Evolutionary conservation across 1,140 invertebrate genomes (phyloP), one percentile per base, ranked within the genome.

Genomic region (Plectrocnemia conspersa): DNA sequence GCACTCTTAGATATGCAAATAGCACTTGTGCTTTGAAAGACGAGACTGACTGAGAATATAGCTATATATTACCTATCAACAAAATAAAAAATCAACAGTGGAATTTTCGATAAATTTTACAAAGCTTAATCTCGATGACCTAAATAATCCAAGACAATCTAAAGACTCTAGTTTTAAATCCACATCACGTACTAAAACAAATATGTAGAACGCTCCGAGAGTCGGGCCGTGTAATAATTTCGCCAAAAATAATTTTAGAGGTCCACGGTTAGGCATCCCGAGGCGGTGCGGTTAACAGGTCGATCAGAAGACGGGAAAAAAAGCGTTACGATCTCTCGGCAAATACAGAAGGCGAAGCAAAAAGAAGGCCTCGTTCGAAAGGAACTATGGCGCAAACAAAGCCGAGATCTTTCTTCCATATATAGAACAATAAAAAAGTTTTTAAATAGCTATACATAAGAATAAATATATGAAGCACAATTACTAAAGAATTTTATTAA

Each of bases 121-220:
- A n/a, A n/a, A n/a, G n/a, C n/a, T n/a, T n/a, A n/a, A n/a, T 1
- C 6, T 44, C 16, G 15, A n/a, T 7, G 19, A 23, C 6, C 10
- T 15, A 19, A 44, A 44, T 44, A n/a, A n/a, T n/a, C n/a, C n/a
- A n/a, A n/a, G n/a, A n/a, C n/a, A n/a, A n/a, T n/a, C n/a, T n/a
- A n/a, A n/a, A n/a, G n/a, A n/a, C n/a, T n/a, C n/a, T n/a, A n/a
- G n/a, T n/a, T n/a, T 40, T 19, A 49, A 44, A 58, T 58, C 45
- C 56, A 54, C 23, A 52, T 58, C 56, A 58, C 56, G 56, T 58
- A 52, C 50, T 54, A 33, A 54, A 58, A 49, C 56, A 58, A 58
- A 58, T 58, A 54, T 54, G 50, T 52, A 50, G 35, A 58, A 35
- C 40, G 47, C 35, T 21, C n/a, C 42, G 11, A 13, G 32, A 13